Evolutionary conservation across 2,113 vertebrate species (phyloP).

Genomic region (Larimichthys crocea): DNA sequence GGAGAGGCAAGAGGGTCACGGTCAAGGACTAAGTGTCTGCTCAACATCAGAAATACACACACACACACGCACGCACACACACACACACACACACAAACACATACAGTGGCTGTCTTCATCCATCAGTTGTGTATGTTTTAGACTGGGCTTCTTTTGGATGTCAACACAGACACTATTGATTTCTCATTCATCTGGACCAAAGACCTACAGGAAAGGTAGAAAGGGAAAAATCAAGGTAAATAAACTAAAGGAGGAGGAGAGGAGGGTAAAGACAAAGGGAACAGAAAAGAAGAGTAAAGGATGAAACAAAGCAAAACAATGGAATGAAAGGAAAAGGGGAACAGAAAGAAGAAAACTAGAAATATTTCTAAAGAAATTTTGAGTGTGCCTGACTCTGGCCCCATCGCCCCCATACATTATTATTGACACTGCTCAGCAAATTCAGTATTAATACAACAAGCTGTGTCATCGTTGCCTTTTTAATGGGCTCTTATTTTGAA

Average conservation of each 20-base stretch:
- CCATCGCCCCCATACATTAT: too few species aligned
- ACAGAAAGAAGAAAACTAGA: neutral
- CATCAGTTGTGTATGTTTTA: conserved; percentile 67
- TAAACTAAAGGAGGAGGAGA: neutral
- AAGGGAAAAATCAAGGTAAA: neutral
- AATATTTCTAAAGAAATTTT: too few species aligned
- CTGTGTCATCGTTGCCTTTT: too few species aligned
- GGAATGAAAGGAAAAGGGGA: neutral
- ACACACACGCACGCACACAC: conserved; percentile 7
- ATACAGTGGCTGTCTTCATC: conserved; percentile 49
- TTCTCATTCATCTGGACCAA: conserved; percentile 70
- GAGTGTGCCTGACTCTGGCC: too few species aligned
- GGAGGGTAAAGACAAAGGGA: neutral
- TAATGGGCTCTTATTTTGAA: too few species aligned
- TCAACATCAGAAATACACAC: conserved; percentile 34
- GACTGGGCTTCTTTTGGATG: conserved; percentile 60
- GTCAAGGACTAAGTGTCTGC: conserved; percentile 63
- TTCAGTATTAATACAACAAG: too few species aligned
- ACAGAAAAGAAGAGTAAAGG: neutral
- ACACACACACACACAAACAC: neutral
- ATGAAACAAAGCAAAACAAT: neutral
- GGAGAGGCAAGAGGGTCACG: conserved; percentile 41
- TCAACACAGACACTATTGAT: conserved; percentile 77
- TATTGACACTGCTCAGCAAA: too few species aligned
- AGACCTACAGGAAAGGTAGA: conserved; percentile 34